phyloP scores from a whole-genome alignment of 2,888 invertebrate genomes.

The Volucella inanis region DNA sequence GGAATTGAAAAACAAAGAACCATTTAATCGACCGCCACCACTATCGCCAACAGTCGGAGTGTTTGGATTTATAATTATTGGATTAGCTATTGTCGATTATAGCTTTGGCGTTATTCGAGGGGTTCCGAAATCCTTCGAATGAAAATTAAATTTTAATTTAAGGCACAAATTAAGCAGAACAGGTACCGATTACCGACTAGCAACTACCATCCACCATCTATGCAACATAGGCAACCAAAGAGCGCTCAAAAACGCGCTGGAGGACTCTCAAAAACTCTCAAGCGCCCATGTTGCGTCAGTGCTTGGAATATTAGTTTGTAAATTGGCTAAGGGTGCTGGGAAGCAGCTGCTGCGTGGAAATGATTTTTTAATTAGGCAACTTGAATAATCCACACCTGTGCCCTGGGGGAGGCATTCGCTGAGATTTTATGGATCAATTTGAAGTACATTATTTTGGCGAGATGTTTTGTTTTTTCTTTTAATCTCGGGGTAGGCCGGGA shows the following conservation, averaged over 20 bases:
- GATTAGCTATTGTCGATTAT: conserved; percentile 71
- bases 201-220: no score
- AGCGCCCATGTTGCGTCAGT: conserved; percentile 8
- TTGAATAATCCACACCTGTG: conserved; percentile 73
- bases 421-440: conserved; percentile 65
- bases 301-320: conserved; percentile 59
- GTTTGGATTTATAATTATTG: conserved; percentile 72
- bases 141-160: conserved; percentile 68
- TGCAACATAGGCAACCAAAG: no score
- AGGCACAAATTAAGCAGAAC: conserved; percentile 39
- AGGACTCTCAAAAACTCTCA: background rate
- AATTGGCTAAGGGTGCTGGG: conserved; percentile 46
- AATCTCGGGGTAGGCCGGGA: background rate
- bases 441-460: conserved; percentile 66
- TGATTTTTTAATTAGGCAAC: conserved; percentile 74
- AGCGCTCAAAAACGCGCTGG: no score
- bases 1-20: conserved; percentile 61
- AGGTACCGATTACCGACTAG: conserved; percentile 31
- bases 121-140: conserved; percentile 48
- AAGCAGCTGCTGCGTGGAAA: conserved; percentile 64
- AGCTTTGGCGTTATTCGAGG: conserved; percentile 17
- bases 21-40: conserved; percentile 11
- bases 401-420: conserved; percentile 43
- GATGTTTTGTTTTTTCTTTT: conserved; percentile 22
- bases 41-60: conserved; percentile 33